Base-by-base conservation (phyloP, 35 echinoderm and acorn worm species). In the Apostichopus parvimensis region DNA sequence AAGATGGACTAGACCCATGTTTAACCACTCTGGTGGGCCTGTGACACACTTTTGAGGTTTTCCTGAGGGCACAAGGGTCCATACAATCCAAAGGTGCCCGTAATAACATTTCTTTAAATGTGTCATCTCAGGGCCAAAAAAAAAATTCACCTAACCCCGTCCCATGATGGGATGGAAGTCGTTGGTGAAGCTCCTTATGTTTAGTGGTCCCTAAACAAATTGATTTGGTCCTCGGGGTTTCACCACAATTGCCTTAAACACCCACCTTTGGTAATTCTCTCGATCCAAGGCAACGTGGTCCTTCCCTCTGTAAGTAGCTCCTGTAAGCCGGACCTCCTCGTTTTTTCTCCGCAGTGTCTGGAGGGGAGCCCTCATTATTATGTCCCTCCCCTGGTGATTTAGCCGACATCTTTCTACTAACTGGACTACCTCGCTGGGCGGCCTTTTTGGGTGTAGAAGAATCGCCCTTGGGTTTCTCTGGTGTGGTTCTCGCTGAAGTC, bases 271-370 rank as follows among this genome's bases (percentile, higher is more conserved):
- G 97, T 55, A 95, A 92, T 26, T 98, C 93, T 88, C 86, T 95
- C 1, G 92, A 71, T 17, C 97, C 97, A 5, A 98, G 87, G 52
- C 56, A 95, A 81, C 93, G 59, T 57, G 97, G 97, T 17, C 97
- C 97, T 68, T 98, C 96, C 57, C 97, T 78, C 77, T 92, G 92
- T 54, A 98, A 60, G 76, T 98, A 98, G 52, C 94, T 94, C 77
- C 93, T 94, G 81, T 98, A 98, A 18, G 56, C 70, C 1, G 95
- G 87, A 17, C 88, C 79, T 11, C 92, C 96, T 65, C 88, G 26
- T 53, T 90, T 93, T 65, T 94, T 93, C 57, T 93, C 93, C 22
- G 80, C 93, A 9, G 90, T 78, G 60, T 66, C 78, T 4, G 86
- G 87, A 17, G 83, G 91, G 53, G 94, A 80, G 10, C 55, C 87